Conservation (phyloP, 1,140 invertebrate genomes). For the Cryptotermes secundus region DNA sequence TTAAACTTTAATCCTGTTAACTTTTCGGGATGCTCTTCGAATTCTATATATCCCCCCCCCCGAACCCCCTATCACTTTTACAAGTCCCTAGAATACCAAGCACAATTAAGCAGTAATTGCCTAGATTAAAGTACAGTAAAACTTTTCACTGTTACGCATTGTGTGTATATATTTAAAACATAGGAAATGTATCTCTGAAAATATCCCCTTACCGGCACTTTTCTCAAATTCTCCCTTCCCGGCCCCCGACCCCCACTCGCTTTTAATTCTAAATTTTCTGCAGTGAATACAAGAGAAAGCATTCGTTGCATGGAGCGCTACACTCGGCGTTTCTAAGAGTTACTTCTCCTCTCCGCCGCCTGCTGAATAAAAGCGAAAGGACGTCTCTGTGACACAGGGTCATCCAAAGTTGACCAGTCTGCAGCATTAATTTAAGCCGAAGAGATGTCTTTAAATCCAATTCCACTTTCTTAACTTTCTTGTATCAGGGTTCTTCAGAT, state of each 20-base stretch:
- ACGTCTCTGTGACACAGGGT: background rate
- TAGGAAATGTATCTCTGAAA: background rate
- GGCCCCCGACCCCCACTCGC: background rate
- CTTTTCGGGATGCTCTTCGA: background rate
- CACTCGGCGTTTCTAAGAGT: conserved; percentile 11
- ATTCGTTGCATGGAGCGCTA: background rate
- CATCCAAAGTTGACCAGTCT: background rate
- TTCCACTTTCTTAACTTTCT: too few species aligned
- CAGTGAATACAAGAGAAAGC: background rate
- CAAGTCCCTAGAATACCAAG: background rate
- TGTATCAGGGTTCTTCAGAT: too few species aligned
- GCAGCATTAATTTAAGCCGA: too few species aligned
- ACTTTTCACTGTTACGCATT: conserved; percentile 4
- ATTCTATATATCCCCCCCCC: background rate
- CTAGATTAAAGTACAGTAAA: conserved; percentile 10
- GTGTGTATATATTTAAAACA: conserved; percentile 8
- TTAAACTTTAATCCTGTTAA: conserved; percentile 17
- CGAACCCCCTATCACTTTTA: background rate
- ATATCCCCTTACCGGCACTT: background rate
- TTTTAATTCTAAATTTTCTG: conserved; percentile 15
- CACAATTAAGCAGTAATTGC: conserved; percentile 19
- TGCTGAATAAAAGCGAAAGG: conserved; percentile 7
- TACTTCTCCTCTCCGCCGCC: background rate
- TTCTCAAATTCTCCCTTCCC: background rate
- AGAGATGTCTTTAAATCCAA: too few species aligned